Conservation (phyloP, 2,888 invertebrate species). For the Eristalinus aeneus region DNA sequence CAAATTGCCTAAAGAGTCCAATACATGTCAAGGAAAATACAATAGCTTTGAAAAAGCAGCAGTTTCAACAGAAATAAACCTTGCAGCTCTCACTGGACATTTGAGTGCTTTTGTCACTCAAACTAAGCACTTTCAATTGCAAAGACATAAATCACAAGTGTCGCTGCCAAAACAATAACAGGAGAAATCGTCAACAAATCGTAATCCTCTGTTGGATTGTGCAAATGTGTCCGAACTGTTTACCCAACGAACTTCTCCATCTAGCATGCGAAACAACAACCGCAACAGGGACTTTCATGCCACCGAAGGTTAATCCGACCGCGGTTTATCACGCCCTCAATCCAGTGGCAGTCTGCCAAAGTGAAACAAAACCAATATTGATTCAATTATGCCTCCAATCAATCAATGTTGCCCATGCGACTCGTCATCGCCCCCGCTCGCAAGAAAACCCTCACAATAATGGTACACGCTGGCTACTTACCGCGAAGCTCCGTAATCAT, state of each 20-base stretch:
- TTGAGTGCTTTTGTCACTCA: background rate
- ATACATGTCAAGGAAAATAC: background rate
- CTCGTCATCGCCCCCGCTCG: background rate
- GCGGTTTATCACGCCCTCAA: conserved; percentile 21
- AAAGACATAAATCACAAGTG: background rate
- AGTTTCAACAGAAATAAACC: background rate
- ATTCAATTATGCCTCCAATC: conserved; percentile 23
- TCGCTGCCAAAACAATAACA: background rate
- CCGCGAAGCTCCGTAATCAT: background rate
- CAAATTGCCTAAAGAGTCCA: too few relatives aligned
- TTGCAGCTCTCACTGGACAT: background rate
- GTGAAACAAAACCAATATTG: conserved; percentile 25
- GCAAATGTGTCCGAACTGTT: background rate
- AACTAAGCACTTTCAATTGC: background rate
- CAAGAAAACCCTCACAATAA: background rate
- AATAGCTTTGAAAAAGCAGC: background rate
- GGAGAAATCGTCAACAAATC: background rate
- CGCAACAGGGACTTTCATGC: background rate
- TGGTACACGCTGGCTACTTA: background rate
- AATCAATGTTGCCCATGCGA: conserved; percentile 2
- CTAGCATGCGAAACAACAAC: background rate
- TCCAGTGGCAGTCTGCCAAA: background rate
- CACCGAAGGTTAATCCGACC: conserved; percentile 14
- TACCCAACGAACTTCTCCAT: background rate
- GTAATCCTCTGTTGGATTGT: background rate